These are phyloP conservation scores for Mormyrus hasselquistii DNA, from an alignment of 2,797 vertebrate genomes.

Conservation along the genomic window DNA sequence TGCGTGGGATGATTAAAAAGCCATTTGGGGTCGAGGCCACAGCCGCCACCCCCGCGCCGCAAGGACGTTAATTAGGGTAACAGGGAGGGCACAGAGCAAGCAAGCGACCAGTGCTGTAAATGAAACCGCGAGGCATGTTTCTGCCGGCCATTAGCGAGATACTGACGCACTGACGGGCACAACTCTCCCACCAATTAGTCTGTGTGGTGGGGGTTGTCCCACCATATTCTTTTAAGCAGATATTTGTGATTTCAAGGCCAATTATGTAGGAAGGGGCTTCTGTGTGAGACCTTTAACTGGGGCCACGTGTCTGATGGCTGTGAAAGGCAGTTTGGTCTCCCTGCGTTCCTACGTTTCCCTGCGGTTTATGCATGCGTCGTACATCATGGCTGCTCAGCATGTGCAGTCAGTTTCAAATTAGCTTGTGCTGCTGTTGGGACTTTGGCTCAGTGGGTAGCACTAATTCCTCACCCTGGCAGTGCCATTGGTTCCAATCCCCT, in stretches of 20 bases:
- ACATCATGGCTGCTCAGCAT: neutral
- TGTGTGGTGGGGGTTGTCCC: neutral
- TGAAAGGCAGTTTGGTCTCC: neutral
- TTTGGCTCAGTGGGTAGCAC: neutral
- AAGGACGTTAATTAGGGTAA: constrained; percentile 29
- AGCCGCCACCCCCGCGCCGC: neutral
- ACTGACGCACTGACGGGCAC: neutral
- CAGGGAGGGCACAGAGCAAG: neutral
- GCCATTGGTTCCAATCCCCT: neutral
- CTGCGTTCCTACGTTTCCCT: neutral
- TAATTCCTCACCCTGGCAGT: neutral
- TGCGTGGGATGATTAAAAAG: constrained; percentile 26
- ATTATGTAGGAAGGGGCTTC: neutral
- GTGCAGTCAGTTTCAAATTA: neutral
- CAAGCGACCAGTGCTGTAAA: neutral
- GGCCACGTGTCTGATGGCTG: neutral
- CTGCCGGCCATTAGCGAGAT: neutral
- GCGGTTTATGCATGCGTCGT: neutral
- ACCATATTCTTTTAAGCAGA: neutral
- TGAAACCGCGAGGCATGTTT: neutral
- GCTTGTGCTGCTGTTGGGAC: neutral
- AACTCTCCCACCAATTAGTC: neutral
- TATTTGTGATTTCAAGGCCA: neutral
- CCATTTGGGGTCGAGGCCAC: neutral
- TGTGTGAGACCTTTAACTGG: neutral